Conservation (phyloP, 2,797 vertebrate species). For the Tragelaphus oryx region DNA sequence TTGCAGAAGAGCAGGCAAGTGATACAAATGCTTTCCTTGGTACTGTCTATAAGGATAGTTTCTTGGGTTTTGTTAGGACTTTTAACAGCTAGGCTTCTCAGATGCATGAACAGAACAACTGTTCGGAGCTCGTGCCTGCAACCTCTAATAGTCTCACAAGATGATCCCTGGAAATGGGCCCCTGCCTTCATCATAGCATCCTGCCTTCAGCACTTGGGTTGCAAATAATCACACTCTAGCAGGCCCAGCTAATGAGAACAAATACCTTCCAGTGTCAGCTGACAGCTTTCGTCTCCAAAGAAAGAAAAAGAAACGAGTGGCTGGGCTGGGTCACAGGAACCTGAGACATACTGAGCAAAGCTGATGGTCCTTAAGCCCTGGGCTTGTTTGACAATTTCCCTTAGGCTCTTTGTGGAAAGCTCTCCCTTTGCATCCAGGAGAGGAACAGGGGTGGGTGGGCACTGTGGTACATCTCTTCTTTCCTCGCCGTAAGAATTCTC, state of each 20-base stretch:
- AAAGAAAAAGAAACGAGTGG: background rate
- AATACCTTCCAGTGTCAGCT: constrained; percentile 23
- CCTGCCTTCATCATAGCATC: background rate
- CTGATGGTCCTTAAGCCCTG: background rate
- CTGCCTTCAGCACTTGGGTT: background rate
- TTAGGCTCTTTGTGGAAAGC: background rate
- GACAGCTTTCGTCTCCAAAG: constrained; percentile 25
- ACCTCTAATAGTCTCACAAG: background rate
- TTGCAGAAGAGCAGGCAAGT: constrained; percentile 26
- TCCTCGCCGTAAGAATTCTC: background rate
- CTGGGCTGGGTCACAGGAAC: background rate
- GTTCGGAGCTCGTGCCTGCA: background rate
- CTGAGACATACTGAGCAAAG: background rate
- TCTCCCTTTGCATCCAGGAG: background rate
- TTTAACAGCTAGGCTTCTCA: background rate
- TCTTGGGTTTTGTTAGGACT: constrained; percentile 46
- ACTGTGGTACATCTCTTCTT: fast-evolving
- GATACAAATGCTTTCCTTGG: constrained; percentile 39
- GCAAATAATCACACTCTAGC: background rate
- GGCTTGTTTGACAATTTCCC: background rate
- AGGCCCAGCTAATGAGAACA: constrained; percentile 56
- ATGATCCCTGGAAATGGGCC: background rate
- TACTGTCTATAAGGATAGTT: constrained; percentile 42
- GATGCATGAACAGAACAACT: background rate
- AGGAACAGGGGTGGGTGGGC: background rate